Percentiles rank a stretch among this genome's conserved stretches.
phyloP scores from a whole-genome alignment of 2,888 invertebrate species.

The Petrophora chlorosata region DNA sequence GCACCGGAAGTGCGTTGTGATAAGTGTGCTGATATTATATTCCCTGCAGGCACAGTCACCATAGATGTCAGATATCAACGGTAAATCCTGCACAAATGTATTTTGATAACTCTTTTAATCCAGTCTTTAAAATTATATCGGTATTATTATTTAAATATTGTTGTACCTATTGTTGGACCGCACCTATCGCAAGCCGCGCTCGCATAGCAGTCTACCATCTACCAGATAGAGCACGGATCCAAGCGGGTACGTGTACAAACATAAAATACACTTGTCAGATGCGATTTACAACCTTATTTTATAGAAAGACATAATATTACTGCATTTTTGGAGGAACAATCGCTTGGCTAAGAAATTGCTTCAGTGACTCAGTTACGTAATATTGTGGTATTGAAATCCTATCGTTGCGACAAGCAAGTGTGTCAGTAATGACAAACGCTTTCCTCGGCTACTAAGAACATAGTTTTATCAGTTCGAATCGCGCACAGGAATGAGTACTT shows the following conservation, averaged over 20 bases:
- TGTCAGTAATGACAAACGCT: slow-evolving; percentile 41
- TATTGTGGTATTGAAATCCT: slow-evolving; percentile 48
- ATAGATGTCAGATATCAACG: no score
- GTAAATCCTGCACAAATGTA: no score
- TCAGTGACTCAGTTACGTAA: slow-evolving; percentile 65
- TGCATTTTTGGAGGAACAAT: background rate
- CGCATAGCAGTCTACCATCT: slow-evolving; percentile 4
- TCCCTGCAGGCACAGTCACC: no score
- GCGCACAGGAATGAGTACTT: slow-evolving; percentile 1
- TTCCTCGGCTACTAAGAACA: slow-evolving; percentile 7
- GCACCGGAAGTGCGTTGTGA: no score
- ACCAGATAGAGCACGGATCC: slow-evolving; percentile 42
- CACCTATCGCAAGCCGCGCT: slow-evolving; percentile 6
- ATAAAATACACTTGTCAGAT: slow-evolving; percentile 5
- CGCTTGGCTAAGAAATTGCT: slow-evolving; percentile 39
- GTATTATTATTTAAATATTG: no score
- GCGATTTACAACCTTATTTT: slow-evolving; percentile 23
- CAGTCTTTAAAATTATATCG: no score
- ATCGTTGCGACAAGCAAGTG: slow-evolving; percentile 53
- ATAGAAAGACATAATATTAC: background rate
- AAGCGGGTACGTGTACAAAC: slow-evolving; percentile 1
- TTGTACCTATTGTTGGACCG: no score
- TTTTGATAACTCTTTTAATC: no score
- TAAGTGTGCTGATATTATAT: no score
- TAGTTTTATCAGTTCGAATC: background rate